phyloP scores from a whole-genome alignment of 2,888 invertebrate genomes.

The Protula sp. region DNA sequence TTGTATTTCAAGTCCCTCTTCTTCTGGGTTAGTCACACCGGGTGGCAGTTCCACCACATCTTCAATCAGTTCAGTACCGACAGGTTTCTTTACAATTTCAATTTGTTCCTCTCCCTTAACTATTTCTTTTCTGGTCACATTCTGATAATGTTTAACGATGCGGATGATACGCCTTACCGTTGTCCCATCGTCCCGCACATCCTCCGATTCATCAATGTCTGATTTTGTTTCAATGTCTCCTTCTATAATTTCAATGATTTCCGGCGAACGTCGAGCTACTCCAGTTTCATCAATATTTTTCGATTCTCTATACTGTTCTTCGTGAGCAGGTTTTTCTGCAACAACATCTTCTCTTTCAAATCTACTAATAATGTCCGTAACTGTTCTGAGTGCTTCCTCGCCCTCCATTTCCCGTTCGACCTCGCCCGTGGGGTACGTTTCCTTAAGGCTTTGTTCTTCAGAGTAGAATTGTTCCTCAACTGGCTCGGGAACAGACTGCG shows the following conservation, averaged over 20 bases:
- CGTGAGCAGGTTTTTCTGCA: too few species aligned
- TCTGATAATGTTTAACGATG: not conserved
- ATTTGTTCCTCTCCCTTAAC: not conserved
- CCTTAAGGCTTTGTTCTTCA: too few species aligned
- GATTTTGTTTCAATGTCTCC: not conserved
- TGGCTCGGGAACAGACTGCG: too few species aligned
- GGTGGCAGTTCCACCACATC: conserved; percentile 9
- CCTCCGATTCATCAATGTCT: not conserved
- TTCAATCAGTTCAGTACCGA: conserved; percentile 13
- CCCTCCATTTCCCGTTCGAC: too few species aligned
- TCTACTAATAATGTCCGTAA: too few species aligned
- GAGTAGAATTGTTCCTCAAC: too few species aligned
- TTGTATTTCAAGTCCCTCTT: conserved; percentile 4
- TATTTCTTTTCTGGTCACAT: not conserved
- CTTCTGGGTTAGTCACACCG: conserved; percentile 7
- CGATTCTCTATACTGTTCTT: too few species aligned
- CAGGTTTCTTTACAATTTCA: not conserved
- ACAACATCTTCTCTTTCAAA: too few species aligned
- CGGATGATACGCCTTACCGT: not conserved
- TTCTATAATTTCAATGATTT: not conserved
- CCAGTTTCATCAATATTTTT: too few species aligned
- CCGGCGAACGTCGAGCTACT: too few species aligned
- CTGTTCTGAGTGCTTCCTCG: too few species aligned
- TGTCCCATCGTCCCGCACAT: not conserved
- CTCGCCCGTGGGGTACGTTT: too few species aligned